Conservation (phyloP, 2,113 vertebrate genomes). For the Otis tarda region DNA sequence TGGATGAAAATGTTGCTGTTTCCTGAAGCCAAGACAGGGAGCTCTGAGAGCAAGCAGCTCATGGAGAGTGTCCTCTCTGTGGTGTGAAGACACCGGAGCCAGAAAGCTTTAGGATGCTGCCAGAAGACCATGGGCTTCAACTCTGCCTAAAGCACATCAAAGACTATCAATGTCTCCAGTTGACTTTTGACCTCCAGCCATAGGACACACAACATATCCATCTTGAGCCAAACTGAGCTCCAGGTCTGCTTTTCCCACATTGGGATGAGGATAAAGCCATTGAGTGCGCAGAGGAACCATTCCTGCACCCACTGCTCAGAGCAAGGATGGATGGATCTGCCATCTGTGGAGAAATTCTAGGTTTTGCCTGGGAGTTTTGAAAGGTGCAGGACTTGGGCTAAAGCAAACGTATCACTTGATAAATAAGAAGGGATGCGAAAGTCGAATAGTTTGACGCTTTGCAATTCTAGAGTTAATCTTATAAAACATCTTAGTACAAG, state of each 20-base stretch:
- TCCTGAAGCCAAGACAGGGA: background rate
- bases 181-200: background rate
- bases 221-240: background rate
- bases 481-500: background rate
- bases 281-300: background rate
- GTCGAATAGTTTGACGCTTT: rapidly evolving
- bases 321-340: background rate
- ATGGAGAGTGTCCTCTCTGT: background rate
- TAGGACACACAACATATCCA: background rate
- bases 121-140: background rate
- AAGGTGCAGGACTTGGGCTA: background rate
- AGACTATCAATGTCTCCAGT: background rate
- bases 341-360: background rate
- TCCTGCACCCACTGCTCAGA: background rate
- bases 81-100: background rate
- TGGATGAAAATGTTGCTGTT: background rate
- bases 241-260: background rate
- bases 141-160: background rate
- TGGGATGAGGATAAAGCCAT: background rate
- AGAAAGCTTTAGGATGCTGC: background rate
- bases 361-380: background rate
- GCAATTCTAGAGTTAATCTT: background rate
- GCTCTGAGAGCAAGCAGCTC: background rate
- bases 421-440: background rate
- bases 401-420: background rate